Percentiles rank a stretch among this genome's conserved stretches.
These are phyloP conservation scores for Carassius gibelio DNA, from an alignment of 2,113 vertebrate species.

Conservation along the genomic window DNA sequence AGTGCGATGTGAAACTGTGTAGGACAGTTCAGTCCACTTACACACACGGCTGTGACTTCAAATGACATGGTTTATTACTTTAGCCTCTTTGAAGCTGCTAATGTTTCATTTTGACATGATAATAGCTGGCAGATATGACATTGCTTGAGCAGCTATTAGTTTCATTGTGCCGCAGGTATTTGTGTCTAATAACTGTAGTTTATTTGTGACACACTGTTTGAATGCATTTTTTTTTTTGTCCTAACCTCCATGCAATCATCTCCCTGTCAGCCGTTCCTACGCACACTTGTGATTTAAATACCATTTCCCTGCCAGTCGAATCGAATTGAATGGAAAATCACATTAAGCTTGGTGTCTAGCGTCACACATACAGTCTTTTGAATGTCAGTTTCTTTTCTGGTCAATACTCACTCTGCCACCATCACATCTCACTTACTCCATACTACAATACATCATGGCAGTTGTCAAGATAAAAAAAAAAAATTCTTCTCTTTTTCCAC, in stretches of 20 bases:
- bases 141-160: conserved; percentile 12
- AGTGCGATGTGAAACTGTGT: background rate
- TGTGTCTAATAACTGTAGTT: conserved; percentile 17
- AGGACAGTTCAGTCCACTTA: background rate
- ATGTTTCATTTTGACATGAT: conserved; percentile 21
- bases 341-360: conserved; percentile 29
- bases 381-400: conserved; percentile 49
- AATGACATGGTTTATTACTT: conserved; percentile 30
- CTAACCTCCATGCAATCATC: conserved; percentile 28
- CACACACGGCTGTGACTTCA: background rate
- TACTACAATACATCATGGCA: conserved; percentile 40
- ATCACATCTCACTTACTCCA: conserved; percentile 37
- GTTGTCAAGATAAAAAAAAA: conserved; percentile 8
- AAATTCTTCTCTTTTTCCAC: conserved; percentile 12
- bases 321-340: conserved; percentile 30
- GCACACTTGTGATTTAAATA: conserved; percentile 30
- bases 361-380: conserved; percentile 13
- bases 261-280: conserved; percentile 8
- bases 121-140: conserved; percentile 23
- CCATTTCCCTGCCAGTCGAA: conserved; percentile 11
- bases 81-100: conserved; percentile 9
- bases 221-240: conserved; percentile 19
- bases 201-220: background rate
- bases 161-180: background rate
- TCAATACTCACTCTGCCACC: conserved; percentile 33